These are phyloP conservation scores for Sogatella furcifera DNA, from an alignment of 1,140 invertebrate species.

Conservation along the genomic window DNA sequence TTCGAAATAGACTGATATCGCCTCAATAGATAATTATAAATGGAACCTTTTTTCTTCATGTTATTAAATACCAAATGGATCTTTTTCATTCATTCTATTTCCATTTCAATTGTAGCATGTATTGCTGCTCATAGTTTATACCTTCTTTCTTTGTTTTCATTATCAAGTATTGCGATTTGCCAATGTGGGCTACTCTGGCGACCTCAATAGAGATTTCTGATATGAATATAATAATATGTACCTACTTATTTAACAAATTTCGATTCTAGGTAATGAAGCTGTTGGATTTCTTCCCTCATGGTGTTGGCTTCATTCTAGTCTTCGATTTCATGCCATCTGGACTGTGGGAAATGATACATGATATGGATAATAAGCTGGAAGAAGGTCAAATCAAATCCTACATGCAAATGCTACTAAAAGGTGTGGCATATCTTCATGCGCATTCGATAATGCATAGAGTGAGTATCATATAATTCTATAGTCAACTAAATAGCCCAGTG, in stretches of 20 bases:
- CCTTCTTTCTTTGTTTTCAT: too few relatives aligned
- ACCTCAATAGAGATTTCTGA: not conserved
- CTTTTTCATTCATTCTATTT: too few relatives aligned
- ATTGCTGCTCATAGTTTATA: too few relatives aligned
- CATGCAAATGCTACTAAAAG: conserved; percentile 82
- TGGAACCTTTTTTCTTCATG: too few relatives aligned
- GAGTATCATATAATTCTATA: too few relatives aligned
- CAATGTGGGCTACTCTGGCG: too few relatives aligned
- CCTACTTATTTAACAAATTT: not conserved
- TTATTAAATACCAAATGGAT: too few relatives aligned
- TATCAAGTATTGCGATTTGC: too few relatives aligned
- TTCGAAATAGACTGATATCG: too few relatives aligned
- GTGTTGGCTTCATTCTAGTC: conserved; percentile 79
- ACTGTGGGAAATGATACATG: conserved; percentile 75
- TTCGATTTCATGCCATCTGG: conserved; percentile 91
- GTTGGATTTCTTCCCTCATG: conserved; percentile 81
- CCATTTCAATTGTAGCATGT: too few relatives aligned
- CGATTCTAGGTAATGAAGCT: conserved; percentile 68
- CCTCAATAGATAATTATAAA: too few relatives aligned
- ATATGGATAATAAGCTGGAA: conserved; percentile 57
- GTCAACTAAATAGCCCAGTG: too few relatives aligned
- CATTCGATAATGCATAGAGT: conserved; percentile 92
- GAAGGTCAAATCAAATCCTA: conserved; percentile 75
- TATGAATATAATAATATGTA: not conserved
- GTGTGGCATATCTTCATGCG: conserved; percentile 78